These are phyloP conservation scores for Mesoclemmys tuberculata DNA, from an alignment of 2,113 vertebrate genomes.

Conservation along the genomic window DNA sequence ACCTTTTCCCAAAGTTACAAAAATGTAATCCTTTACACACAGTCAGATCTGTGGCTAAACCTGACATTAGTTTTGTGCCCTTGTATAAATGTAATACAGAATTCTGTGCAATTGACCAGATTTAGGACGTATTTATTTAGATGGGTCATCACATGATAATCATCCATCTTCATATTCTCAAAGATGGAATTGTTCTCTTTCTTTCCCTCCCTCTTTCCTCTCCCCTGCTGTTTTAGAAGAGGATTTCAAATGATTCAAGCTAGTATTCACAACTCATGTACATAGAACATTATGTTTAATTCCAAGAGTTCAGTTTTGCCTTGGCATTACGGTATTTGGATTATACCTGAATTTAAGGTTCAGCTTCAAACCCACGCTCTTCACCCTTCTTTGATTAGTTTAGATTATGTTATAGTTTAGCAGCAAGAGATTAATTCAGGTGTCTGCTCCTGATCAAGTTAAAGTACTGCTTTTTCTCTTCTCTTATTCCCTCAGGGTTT, in stretches of 20 bases:
- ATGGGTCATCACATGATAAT: background rate
- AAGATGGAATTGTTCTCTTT: background rate
- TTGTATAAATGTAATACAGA: background rate
- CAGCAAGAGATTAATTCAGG: slow-evolving; percentile 29
- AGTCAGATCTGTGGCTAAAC: background rate
- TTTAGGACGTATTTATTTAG: background rate
- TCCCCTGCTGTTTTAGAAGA: background rate
- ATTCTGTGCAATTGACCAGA: background rate
- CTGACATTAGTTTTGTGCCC: rapidly evolving
- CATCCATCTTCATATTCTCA: background rate
- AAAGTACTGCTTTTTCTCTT: slow-evolving; percentile 21
- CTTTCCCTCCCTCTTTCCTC: background rate
- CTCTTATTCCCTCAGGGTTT: background rate
- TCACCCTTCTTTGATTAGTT: slow-evolving; percentile 48
- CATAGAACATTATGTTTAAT: slow-evolving; percentile 2
- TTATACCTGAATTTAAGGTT: slow-evolving; percentile 63
- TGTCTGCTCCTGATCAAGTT: background rate
- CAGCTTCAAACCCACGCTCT: slow-evolving; percentile 45
- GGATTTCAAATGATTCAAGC: slow-evolving; percentile 4
- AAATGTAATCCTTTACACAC: background rate
- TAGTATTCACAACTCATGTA: background rate
- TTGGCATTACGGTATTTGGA: slow-evolving; percentile 29
- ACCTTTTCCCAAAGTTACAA: background rate
- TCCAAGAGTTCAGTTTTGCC: slow-evolving; percentile 28
- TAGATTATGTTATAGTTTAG: slow-evolving; percentile 30